Evolutionary conservation across 2,888 invertebrate species (phyloP), one percentile per base, ranked within the genome.

Genomic region (Nudaria mundana): DNA sequence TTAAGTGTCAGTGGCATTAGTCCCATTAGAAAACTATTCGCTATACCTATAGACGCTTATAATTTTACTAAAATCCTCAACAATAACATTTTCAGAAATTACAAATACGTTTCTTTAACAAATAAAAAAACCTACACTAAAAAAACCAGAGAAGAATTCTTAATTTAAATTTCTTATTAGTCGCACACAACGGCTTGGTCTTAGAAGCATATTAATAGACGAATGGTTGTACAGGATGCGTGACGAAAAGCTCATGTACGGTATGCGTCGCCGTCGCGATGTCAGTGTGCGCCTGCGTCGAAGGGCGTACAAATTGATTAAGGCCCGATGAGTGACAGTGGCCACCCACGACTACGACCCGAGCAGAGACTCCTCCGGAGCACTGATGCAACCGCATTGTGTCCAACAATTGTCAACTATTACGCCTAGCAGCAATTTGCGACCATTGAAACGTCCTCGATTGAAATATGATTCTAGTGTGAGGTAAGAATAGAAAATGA

Each of bases 281-380:
- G 64, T 37, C 31, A 57, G 69, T 66, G 57, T 57, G 66, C 58
- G 66, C 63, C 52, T 57, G 58, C 66, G 62, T 54, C 68, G 80
- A 80, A 76, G 79, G 77, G 81, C 85, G 79, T 82, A 84, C 80
- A 85, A 87, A 87, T 86, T 83, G 86, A 86, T 86, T 85, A 81
- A 76, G 60, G 63, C 64, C 65, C 74, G 72, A 75, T 76, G 82
- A 80, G 75, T 72, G 80, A 74, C 81, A 73, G 66, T 51, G 52
- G 61, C 87, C 87, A 86, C 88, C 86, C 88, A 85, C 77, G 71
- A 61, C 14, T 28, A 14, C 18, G 36, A 12, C 6, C 20, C 25
- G 26, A 20, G n/a, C n/a, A n/a, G n/a, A n/a, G n/a, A 13, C 28
- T 28, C 11, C 22, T 7, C 26, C 18, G 15, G 16, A 24, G 50